Conservation (phyloP, 2,888 invertebrate genomes). For the Mesorhabditis spiculigera region DNA sequence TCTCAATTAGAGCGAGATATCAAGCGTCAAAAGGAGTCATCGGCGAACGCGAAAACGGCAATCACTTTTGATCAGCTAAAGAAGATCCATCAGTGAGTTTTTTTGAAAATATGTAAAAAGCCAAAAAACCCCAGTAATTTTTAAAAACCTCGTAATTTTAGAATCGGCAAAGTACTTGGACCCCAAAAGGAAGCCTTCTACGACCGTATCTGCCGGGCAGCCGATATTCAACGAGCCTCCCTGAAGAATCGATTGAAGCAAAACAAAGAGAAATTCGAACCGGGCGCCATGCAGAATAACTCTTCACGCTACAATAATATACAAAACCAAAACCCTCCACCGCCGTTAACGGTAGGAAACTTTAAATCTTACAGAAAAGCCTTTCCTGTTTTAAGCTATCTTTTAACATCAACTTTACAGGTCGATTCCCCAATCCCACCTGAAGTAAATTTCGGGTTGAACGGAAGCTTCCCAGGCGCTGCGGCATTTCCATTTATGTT, state of each 20-base stretch:
- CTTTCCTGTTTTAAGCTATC: neutral
- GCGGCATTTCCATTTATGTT: neutral
- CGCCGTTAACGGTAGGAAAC: slow-evolving; percentile 7
- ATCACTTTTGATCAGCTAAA: slow-evolving; percentile 38
- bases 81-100: slow-evolving; percentile 32
- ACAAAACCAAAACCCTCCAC: slow-evolving; percentile 10
- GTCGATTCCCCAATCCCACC: neutral
- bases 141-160: slow-evolving; percentile 10
- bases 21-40: slow-evolving; percentile 35
- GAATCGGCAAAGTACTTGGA: slow-evolving; percentile 30
- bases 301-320: slow-evolving; percentile 3
- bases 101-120: neutral
- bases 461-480: neutral
- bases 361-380: neutral
- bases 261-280: slow-evolving; percentile 30
- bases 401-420: neutral
- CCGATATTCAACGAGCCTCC: slow-evolving; percentile 39
- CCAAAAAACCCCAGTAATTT: neutral
- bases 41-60: slow-evolving; percentile 38
- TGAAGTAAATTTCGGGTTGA: neutral
- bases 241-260: slow-evolving; percentile 40
- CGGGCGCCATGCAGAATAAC: neutral
- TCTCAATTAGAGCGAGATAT: slow-evolving; percentile 32
- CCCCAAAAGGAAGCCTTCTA: slow-evolving; percentile 34
- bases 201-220: slow-evolving; percentile 39